Base-by-base conservation (phyloP, 2,797 vertebrate species). In the Macroramphosus scolopax region DNA sequence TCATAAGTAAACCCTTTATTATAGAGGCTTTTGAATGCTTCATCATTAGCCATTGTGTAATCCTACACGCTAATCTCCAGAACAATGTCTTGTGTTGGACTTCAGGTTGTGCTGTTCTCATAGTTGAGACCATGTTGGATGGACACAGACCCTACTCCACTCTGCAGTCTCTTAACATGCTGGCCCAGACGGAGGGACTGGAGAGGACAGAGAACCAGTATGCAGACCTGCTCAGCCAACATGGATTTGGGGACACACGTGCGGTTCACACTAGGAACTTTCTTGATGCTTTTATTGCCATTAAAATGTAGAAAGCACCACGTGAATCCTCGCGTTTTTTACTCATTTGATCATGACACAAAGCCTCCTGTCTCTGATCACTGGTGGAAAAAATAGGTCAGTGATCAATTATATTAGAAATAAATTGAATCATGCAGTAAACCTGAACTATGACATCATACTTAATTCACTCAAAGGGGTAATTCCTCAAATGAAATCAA, bases 51-150 rank as follows among this genome's bases (percentile, higher is more conserved):
- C 1, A 35, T 29, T 30, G 28, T 12, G 4, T 26, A 18, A 22
- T 47, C n/a, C 4, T 8, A 5, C 20, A 39, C n/a, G n/a, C 17
- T 46, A 29, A 35, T 12, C 2, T 34, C 5, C 50, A 41, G 14
- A 11, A 25, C 29, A 11, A 5, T 45, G 13, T 73, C 11, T 38
- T 65, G 24, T 70, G 30, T 68, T 57, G 44, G 45, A 12, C 43
- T 16, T 29, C 64, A 90, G 89, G 87, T 14, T 76, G 80, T 65
- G 77, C 74, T 0, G 31, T 91, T 36, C 73, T 92, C 37, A 34
- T 91, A 69, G 84, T 68, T n/a, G 89, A 89, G 72, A 71, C 78
- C 35, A 40, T 87, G 33, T 29, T 86, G 65, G 88, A 87, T 12
- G 68, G 48, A 65, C 59, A 15, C 72, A 67, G 59, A 52, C 42